phyloP scores from a whole-genome alignment of 1,140 invertebrate species.

The Propsilocerus akamusi region DNA sequence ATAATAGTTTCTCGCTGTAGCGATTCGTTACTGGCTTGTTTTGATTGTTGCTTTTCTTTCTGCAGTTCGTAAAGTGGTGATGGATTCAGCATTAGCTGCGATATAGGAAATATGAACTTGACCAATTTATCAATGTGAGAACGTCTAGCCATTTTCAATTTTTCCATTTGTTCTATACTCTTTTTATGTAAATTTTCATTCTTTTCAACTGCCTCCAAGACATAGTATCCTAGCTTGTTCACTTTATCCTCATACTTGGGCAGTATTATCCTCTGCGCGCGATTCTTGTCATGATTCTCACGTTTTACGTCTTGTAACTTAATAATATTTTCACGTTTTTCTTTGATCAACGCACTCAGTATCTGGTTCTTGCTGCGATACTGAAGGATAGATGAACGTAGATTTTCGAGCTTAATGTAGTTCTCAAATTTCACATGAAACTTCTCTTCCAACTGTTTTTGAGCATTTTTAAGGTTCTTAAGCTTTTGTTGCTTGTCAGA shows the following conservation, averaged over 20 bases:
- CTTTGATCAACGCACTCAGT: conserved; percentile 33
- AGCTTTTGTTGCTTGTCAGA: conserved; percentile 37
- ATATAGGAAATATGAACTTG: conserved; percentile 52
- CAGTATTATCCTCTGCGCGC: conserved; percentile 28
- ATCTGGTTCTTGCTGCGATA: conserved; percentile 35
- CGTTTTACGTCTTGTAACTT: conserved; percentile 27
- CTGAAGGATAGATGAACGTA: conserved; percentile 37
- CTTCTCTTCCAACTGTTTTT: conserved; percentile 28
- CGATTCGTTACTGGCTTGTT: conserved; percentile 11
- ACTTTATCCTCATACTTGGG: conserved; percentile 38
- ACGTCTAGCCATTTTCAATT: conserved; percentile 37
- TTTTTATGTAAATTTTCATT: conserved; percentile 28
- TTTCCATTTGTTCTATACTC: conserved; percentile 28
- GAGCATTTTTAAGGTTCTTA: conserved; percentile 29
- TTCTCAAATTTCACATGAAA: conserved; percentile 31
- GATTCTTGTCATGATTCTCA: conserved; percentile 31
- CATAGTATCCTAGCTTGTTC: conserved; percentile 34
- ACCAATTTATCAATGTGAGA: conserved; percentile 41
- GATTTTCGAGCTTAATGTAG: conserved; percentile 32
- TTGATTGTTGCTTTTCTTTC: conserved; percentile 9
- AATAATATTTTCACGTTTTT: conserved; percentile 31
- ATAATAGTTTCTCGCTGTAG: conserved; percentile 37
- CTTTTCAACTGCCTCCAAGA: conserved; percentile 28
- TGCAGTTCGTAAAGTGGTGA: conserved; percentile 3
- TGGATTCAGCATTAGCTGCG: conserved; percentile 13